Percentiles rank a stretch among this genome's conserved stretches.
These are phyloP conservation scores for Otus sunia DNA, from an alignment of 2,113 vertebrate genomes.

Conservation along the genomic window DNA sequence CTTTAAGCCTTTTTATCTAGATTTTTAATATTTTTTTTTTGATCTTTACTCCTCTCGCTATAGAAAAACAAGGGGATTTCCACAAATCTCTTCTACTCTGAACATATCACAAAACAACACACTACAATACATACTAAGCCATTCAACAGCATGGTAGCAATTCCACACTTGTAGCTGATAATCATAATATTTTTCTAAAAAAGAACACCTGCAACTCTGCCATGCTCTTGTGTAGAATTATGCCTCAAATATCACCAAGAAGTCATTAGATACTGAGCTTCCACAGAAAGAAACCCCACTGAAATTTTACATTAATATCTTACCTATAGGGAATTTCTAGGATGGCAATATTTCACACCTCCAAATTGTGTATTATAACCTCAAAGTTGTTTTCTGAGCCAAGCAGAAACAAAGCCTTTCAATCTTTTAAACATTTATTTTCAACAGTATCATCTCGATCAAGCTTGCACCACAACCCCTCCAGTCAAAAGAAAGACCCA, in stretches of 20 bases:
- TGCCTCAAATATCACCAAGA: background rate
- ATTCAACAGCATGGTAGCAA: background rate
- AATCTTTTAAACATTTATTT: background rate
- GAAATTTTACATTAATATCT: background rate
- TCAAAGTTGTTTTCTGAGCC: background rate
- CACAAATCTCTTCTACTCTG: background rate
- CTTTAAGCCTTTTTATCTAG: background rate
- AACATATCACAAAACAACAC: background rate
- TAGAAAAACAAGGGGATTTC: background rate
- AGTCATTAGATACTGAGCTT: background rate
- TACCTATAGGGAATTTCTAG: background rate
- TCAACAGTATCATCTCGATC: background rate
- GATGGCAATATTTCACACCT: background rate
- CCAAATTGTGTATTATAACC: background rate
- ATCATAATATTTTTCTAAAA: background rate
- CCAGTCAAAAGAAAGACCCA: background rate
- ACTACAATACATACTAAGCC: background rate
- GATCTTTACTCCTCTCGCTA: background rate
- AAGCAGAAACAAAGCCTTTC: background rate
- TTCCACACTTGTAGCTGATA: background rate
- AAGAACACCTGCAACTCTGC: background rate
- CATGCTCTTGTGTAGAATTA: background rate
- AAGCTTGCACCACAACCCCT: fast-evolving
- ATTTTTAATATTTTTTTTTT: background rate
- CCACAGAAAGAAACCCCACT: background rate